Evolutionary conservation across 2,113 vertebrate genomes (phyloP).

Genomic region (Chaetorhynchus papuensis): DNA sequence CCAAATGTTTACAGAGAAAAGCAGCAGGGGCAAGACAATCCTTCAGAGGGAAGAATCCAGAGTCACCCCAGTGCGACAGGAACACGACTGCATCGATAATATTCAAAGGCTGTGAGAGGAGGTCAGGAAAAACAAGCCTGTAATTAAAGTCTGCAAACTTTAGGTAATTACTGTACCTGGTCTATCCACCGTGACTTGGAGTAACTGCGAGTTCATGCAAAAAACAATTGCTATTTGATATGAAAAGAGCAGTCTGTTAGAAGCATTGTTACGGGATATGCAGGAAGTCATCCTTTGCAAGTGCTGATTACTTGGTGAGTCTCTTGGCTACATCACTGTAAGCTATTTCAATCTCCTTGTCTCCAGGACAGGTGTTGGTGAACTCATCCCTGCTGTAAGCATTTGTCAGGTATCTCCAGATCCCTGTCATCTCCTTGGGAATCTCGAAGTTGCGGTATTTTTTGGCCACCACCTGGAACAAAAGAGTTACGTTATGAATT

Average conservation of each 20-base stretch:
- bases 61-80: background rate
- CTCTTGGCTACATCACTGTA: slow-evolving; percentile 96
- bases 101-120: background rate
- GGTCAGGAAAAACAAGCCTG: background rate
- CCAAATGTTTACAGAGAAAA: background rate
- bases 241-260: slow-evolving; percentile 73
- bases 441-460: slow-evolving; percentile 96
- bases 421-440: slow-evolving; percentile 87
- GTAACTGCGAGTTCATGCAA: slow-evolving; percentile 72
- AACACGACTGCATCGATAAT: background rate
- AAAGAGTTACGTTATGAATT: background rate
- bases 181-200: slow-evolving; percentile 65
- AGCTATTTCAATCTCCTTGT: slow-evolving; percentile 96
- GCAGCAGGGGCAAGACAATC: background rate
- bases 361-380: slow-evolving; percentile 97
- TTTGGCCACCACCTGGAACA: slow-evolving; percentile 91
- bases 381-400: slow-evolving; percentile 94
- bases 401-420: slow-evolving; percentile 94
- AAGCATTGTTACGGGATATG: slow-evolving; percentile 65
- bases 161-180: slow-evolving; percentile 66
- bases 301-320: slow-evolving; percentile 86
- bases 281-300: background rate
- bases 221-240: slow-evolving; percentile 67
- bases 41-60: background rate
- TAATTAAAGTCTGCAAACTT: slow-evolving; percentile 50